A percentile compares a stretch with the other conserved stretches of the same genome.
Conservation (phyloP, 2,888 invertebrate genomes). For the Incurvaria masculella region DNA sequence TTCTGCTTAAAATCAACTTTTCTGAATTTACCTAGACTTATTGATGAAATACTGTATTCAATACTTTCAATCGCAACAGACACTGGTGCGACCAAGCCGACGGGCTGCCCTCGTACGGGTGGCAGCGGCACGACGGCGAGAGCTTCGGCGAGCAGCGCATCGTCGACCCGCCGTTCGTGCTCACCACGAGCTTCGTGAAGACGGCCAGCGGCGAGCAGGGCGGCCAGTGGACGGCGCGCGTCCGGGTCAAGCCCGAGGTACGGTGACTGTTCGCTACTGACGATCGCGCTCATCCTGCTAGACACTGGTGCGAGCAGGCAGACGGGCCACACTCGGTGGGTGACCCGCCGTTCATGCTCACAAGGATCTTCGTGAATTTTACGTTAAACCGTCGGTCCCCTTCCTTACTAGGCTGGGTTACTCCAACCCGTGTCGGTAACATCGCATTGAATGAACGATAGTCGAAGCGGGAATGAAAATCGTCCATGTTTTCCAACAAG, state of each 20-base stretch:
- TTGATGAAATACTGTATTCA: no score
- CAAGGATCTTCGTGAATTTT: conserved; percentile 92
- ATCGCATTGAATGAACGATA: no score
- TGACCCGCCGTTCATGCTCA: conserved; percentile 73
- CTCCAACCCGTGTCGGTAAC: no score
- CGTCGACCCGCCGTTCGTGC: conserved; percentile 69
- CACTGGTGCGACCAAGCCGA: conserved; percentile 95
- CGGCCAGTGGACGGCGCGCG: conserved; percentile 91
- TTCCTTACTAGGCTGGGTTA: no score
- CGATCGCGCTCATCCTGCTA: conserved; percentile 22
- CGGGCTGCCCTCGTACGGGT: conserved; percentile 76
- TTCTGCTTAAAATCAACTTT: no score
- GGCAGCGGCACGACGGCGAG: conserved; percentile 91
- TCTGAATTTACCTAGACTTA: conserved; percentile 2
- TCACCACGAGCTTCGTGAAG: conserved; percentile 89
- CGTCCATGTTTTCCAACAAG: no score
- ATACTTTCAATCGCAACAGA: conserved; percentile 49
- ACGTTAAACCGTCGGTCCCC: no score
- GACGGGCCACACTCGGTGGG: conserved; percentile 80
- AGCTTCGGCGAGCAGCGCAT: conserved; percentile 91
- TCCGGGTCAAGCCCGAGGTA: conserved; percentile 43
- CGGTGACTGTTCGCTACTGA: conserved; percentile 3
- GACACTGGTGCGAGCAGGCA: conserved; percentile 92
- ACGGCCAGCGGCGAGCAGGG: conserved; percentile 74
- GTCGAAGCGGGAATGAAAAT: no score